These are phyloP conservation scores for Andrena flavipes DNA, from an alignment of 2,888 invertebrate species.

Conservation along the genomic window DNA sequence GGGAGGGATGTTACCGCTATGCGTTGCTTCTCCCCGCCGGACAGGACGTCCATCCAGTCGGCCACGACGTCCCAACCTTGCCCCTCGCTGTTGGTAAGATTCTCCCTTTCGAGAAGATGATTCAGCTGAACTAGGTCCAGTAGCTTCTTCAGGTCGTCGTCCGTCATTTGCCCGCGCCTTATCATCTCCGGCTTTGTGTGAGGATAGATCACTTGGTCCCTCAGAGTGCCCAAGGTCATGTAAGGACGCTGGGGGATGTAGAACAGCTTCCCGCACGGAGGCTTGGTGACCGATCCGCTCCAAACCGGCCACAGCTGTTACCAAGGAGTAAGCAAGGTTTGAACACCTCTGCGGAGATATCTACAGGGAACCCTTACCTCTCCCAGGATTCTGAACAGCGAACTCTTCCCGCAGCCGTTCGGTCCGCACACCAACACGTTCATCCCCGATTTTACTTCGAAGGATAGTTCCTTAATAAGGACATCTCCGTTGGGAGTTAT, in stretches of 20 bases:
- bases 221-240: constrained; percentile 97
- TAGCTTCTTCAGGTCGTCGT: constrained; percentile 91
- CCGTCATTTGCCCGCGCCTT: constrained; percentile 89
- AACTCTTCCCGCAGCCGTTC: constrained; percentile 99
- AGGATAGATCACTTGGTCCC: constrained; percentile 98
- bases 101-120: constrained; percentile 93
- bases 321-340: constrained; percentile 8
- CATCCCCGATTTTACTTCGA: constrained; percentile 97
- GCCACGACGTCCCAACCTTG: constrained; percentile 95
- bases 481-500: constrained; percentile 99
- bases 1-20: constrained; percentile 89
- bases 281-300: constrained; percentile 97
- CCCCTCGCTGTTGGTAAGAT: constrained; percentile 85
- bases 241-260: constrained; percentile 99
- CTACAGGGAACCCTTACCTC: constrained; percentile 87
- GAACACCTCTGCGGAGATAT: not conserved
- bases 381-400: constrained; percentile 97
- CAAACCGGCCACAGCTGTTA: constrained; percentile 96
- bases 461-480: constrained; percentile 93
- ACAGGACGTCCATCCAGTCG: constrained; percentile 99
- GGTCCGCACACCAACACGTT: constrained; percentile 99
- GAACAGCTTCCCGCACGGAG: constrained; percentile 97
- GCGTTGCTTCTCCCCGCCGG: constrained; percentile 99
- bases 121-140: constrained; percentile 93
- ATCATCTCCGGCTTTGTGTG: constrained; percentile 95